Evolutionary conservation across 2,888 invertebrate genomes (phyloP), one percentile per base, ranked within the genome.

Genomic region (Drosophila tripunctata): DNA sequence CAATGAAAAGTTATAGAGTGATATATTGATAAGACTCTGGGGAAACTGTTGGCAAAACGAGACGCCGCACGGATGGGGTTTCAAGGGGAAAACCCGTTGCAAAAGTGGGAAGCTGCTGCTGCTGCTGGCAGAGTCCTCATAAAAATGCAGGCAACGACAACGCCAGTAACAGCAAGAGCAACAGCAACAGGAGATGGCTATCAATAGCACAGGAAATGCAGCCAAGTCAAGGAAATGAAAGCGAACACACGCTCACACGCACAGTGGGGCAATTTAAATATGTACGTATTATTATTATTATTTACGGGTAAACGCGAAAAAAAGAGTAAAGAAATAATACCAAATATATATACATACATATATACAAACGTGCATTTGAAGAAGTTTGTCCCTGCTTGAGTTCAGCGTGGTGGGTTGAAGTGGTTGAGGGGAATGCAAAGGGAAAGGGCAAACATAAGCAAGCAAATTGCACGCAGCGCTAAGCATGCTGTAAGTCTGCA

Each of bases 201-300:
- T 82, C 76, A 75, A 55, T 75, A 76, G 64, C 66, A 66, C 69
- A 73, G 79, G 79, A 82, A 83, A 77, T 74, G 80, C 86, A 67
- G 15, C 43, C 52, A 43, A 61, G 47, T 48, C 8, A 41, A 55
- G 36, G 36, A 48, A 38, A 47, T 22, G 52, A 50, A 60, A 57
- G 31, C 31, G 36, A 22, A 41, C 35, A 24, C 41, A 31, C 43
- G 44, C 40, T 10, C 33, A 54, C 44, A 31, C 41, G 22, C 33
- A 30, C 36, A 40, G 56, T 56, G 58, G 41, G 52, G 55, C 77
- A 82, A 86, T 87, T 83, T 88, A 83, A 83, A 83, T 83, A 83
- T 78, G 71, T 77, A 41, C 47, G 61, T 72, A 76, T 74, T 78
- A 82, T 81, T 81, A 79, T 83, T 83, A 81, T 86, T 87, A 82